A percentile compares a stretch with the other conserved stretches of the same genome.
Evolutionary conservation across 2,113 vertebrate species (phyloP).

Genomic region (Oryzias celebensis): DNA sequence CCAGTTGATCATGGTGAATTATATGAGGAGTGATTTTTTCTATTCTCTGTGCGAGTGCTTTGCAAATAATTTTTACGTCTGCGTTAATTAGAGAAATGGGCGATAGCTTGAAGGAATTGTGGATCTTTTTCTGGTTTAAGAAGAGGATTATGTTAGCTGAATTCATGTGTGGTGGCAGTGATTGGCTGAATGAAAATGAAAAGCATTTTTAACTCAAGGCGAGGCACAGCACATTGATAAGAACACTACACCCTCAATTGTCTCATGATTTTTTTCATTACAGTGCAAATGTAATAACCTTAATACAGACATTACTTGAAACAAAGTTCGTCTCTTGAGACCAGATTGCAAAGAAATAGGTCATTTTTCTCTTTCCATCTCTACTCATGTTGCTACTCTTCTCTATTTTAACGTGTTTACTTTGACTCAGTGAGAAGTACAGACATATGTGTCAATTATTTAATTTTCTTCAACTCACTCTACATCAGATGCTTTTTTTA

Average conservation of each 20-base stretch:
- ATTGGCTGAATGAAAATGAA: too few relatives aligned
- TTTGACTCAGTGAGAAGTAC: slow-evolving; percentile 2
- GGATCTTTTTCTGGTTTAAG: too few relatives aligned
- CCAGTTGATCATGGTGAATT: too few relatives aligned
- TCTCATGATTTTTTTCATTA: slow-evolving; percentile 10
- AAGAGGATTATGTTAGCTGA: too few relatives aligned
- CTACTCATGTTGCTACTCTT: not conserved
- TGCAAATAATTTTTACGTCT: too few relatives aligned
- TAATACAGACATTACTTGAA: slow-evolving; percentile 1
- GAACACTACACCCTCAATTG: not conserved
- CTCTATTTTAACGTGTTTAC: not conserved
- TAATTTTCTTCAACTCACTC: not conserved
- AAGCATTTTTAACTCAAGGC: slow-evolving; percentile 1
- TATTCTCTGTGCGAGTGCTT: too few relatives aligned
- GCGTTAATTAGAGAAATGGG: too few relatives aligned
- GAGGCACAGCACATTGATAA: not conserved
- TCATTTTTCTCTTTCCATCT: not conserved
- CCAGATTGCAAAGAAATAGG: slow-evolving; percentile 7
- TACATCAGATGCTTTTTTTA: slow-evolving; percentile 11
- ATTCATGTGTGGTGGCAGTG: too few relatives aligned
- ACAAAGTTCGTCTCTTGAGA: slow-evolving; percentile 4
- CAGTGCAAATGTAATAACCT: slow-evolving; percentile 15
- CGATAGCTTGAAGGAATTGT: too few relatives aligned
- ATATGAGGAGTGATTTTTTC: too few relatives aligned
- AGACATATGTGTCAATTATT: slow-evolving; percentile 5